Conservation (phyloP, 2,113 vertebrate genomes). For the Rhagologus leucostigma region DNA sequence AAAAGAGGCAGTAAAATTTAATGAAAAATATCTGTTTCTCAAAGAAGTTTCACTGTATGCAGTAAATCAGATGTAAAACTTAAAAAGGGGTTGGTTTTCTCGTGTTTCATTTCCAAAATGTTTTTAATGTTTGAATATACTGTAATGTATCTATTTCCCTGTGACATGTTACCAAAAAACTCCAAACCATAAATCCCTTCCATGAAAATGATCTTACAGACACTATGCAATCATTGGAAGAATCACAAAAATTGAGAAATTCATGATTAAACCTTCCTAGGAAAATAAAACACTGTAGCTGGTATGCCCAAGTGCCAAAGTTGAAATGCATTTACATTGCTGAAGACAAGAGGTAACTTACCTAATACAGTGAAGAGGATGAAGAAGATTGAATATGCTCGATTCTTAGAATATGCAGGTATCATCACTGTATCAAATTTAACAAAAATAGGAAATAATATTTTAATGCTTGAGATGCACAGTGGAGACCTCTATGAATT, state of each 20-base stretch:
- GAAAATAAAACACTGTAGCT: not conserved
- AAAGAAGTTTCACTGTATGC: not conserved
- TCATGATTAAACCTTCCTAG: not conserved
- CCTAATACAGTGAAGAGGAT: constrained; percentile 90
- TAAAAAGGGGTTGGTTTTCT: not conserved
- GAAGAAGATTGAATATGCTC: constrained; percentile 89
- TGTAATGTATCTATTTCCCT: not conserved
- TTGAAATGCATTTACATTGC: not conserved
- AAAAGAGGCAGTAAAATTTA: not conserved
- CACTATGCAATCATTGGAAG: not conserved
- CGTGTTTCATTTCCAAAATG: not conserved
- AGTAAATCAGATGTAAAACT: not conserved
- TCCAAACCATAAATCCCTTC: not conserved
- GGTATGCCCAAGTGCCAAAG: not conserved
- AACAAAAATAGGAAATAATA: not conserved
- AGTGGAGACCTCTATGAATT: not conserved
- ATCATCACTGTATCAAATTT: constrained; percentile 84
- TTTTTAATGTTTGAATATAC: not conserved
- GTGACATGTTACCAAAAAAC: not conserved
- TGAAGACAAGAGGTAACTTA: constrained; percentile 60
- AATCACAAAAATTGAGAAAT: not conserved
- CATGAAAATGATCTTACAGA: not conserved
- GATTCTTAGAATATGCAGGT: constrained; percentile 86
- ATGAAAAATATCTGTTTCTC: not conserved
- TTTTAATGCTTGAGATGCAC: not conserved